phyloP scores from a whole-genome alignment of 2,113 vertebrate species.

The Trichomycterus rosablanca region DNA sequence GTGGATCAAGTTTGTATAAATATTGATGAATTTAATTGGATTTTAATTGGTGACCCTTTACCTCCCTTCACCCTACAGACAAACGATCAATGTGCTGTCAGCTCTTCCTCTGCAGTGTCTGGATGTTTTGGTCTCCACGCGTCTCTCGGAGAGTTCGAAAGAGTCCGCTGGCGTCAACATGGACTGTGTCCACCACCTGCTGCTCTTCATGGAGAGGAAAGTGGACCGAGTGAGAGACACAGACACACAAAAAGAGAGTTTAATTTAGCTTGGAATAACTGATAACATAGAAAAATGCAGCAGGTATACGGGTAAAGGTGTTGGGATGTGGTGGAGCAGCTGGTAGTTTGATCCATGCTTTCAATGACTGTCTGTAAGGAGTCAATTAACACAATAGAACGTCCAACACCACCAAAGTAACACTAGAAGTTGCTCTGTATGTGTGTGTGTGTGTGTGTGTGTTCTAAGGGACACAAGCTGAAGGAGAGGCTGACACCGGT shows the following conservation, averaged over 20 bases:
- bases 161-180: conserved; percentile 69
- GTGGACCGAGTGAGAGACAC: conserved; percentile 57
- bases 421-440: no score
- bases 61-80: conserved; percentile 54
- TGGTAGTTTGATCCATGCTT: neutral
- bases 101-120: conserved; percentile 78
- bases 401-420: no score
- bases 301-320: no score
- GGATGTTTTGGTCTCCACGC: conserved; percentile 63
- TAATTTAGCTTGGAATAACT: no score
- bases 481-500: conserved; percentile 73
- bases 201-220: conserved; percentile 66
- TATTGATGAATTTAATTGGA: no score
- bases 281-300: no score
- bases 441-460: conserved; percentile 9
- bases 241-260: no score
- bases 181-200: conserved; percentile 68
- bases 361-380: no score
- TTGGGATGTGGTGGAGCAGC: neutral
- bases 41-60: no score
- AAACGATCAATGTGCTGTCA: conserved; percentile 80
- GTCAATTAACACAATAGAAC: no score
- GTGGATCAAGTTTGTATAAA: no score
- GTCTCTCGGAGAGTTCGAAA: conserved; percentile 47
- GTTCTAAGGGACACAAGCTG: conserved; percentile 62